Percentiles rank a stretch among this genome's conserved stretches.
These are phyloP conservation scores for Arremon aurantiirostris DNA, from an alignment of 2,797 vertebrate genomes.

Conservation along the genomic window DNA sequence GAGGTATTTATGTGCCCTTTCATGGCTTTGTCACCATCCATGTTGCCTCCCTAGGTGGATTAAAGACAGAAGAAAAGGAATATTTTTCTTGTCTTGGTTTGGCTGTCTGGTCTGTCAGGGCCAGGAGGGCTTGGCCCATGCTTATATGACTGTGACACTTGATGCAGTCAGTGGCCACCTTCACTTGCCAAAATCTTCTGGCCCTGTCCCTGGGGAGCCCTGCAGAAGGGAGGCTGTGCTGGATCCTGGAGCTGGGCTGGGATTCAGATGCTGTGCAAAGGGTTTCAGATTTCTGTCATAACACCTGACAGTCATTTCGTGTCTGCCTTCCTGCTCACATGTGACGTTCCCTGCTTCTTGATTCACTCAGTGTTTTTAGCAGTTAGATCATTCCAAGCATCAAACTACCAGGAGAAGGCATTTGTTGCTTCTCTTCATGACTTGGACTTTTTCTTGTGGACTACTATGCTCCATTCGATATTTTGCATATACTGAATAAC, in stretches of 20 bases:
- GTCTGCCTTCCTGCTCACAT: background rate
- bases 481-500: background rate
- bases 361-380: background rate
- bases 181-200: background rate
- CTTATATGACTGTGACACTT: too few species aligned
- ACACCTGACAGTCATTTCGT: background rate
- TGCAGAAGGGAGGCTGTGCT: background rate
- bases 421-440: background rate
- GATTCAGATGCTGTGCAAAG: background rate
- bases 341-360: background rate
- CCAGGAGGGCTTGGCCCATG: background rate
- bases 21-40: background rate
- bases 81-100: background rate
- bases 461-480: accelerated
- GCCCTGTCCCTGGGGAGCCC: background rate
- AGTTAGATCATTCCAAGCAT: background rate
- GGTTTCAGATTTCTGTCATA: background rate
- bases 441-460: background rate
- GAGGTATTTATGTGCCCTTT: background rate
- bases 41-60: background rate
- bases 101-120: background rate
- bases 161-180: background rate
- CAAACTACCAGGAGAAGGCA: background rate
- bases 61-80: background rate
- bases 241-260: too few species aligned